Base-by-base conservation (phyloP, 1,140 invertebrate genomes). In the Atta colombica region DNA sequence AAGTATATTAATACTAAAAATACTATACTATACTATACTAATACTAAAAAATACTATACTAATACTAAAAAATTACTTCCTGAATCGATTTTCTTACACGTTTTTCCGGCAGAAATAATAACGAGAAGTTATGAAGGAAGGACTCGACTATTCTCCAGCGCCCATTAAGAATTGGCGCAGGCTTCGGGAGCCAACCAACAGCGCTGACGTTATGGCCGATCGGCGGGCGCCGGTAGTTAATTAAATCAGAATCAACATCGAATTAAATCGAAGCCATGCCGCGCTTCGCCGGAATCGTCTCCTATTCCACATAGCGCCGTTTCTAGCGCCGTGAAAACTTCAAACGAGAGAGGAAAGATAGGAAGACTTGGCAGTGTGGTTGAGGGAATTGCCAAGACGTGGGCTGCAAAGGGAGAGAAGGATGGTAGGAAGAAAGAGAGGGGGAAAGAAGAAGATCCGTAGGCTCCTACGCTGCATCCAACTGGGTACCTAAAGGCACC, bases 201-300 rank as follows among this genome's bases (percentile, higher is more conserved):
- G 35, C 28, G 77, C 61, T 81, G 68, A 45, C 75, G 74, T 82
- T 88, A 84, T 78, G 74, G 45, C 72, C 87, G 89, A 88, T 87
- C 84, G 82, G 86, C 85, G 65, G 89, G 89, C 85, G 65, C 71
- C 85, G 63, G 86, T 82, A 75, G 90, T 91, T 92, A 92, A 92
- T 92, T 92, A 87, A 92, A 91, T 92, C 89, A 91, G 91, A 91
- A 92, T 92, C 91, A 91, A 90, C 90, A 92, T 91, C 75, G 85
- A 91, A 92, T 92, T 90, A 92, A 92, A 92, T 92, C 80, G 89
- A 80, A 89, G 87, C 87, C 75, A 74, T 75, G 45, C 21, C 66
- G 71, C 58, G 77, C 77, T 68, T 16, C 69, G 60, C 86, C 53
- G 58, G 86, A 86, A 86, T 86, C 89, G 78, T 91, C 85, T 90